phyloP scores from a whole-genome alignment of 2,888 invertebrate genomes.

The Dexiosoma caninum region DNA sequence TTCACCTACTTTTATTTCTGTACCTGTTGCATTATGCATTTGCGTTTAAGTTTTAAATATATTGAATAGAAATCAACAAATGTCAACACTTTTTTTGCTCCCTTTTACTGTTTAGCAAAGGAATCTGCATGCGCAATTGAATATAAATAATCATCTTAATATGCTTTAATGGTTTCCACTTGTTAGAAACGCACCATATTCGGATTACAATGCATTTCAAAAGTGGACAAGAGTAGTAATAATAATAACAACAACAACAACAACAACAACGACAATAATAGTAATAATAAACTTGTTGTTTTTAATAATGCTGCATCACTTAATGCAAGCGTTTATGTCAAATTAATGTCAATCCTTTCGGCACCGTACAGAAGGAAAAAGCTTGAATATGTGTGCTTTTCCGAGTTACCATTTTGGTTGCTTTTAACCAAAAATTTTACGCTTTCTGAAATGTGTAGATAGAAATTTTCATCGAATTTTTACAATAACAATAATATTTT shows the following conservation, averaged over 20 bases:
- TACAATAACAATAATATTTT: no score
- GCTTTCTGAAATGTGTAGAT: no score
- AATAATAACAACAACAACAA: no score
- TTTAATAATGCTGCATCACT: conserved; percentile 47
- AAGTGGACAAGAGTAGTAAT: conserved; percentile 48
- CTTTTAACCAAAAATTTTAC: no score
- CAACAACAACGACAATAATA: no score
- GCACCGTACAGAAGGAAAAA: not conserved
- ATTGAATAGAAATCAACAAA: not conserved
- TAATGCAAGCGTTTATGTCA: conserved; percentile 69
- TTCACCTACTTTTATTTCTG: not conserved
- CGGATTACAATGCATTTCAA: conserved; percentile 67
- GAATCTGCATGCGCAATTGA: conserved; percentile 27
- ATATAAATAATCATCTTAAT: not conserved
- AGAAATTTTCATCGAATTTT: no score
- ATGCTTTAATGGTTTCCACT: conserved; percentile 49
- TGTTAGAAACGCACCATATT: conserved; percentile 66
- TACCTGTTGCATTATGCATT: not conserved
- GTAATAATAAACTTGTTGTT: conserved; percentile 68
- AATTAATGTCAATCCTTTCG: conserved; percentile 70
- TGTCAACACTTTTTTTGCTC: conserved; percentile 33
- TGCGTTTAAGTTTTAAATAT: not conserved
- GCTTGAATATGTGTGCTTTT: not conserved
- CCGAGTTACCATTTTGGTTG: no score
- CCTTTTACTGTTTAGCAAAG: not conserved